Percentiles rank a stretch among this genome's conserved stretches.
phyloP scores from a whole-genome alignment of 2,797 vertebrate genomes.

The Hapalemur alaotrensis region DNA sequence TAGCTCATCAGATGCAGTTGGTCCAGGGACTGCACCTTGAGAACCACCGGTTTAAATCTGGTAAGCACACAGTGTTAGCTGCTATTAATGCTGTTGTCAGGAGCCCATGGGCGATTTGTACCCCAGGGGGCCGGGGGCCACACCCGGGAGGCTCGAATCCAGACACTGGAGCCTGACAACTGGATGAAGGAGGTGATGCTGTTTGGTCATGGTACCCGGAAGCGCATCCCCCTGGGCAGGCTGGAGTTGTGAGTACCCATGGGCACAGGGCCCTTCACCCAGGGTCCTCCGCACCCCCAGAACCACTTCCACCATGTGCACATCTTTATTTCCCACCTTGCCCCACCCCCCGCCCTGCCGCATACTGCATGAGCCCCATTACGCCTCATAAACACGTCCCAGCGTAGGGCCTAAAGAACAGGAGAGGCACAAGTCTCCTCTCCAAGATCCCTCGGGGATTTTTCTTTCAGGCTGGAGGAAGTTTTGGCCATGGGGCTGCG shows the following conservation, averaged over 20 bases:
- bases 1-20: background rate
- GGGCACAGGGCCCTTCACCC: background rate
- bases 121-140: slow-evolving; percentile 78
- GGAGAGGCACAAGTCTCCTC: background rate
- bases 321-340: background rate
- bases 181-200: slow-evolving; percentile 93
- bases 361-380: background rate
- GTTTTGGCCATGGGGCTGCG: slow-evolving; percentile 93
- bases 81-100: slow-evolving; percentile 77
- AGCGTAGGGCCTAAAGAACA: background rate
- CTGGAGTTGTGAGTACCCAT: slow-evolving; percentile 88
- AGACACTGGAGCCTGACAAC: slow-evolving; percentile 90
- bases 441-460: background rate
- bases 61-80: background rate
- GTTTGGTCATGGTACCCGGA: slow-evolving; percentile 91
- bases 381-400: background rate
- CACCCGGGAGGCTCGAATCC: slow-evolving; percentile 91
- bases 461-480: slow-evolving; percentile 90
- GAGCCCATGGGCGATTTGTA: slow-evolving; percentile 92
- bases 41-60: background rate
- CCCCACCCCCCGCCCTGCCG: background rate
- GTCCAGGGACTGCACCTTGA: background rate
- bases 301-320: rapidly evolving
- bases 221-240: slow-evolving; percentile 81
- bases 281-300: background rate